phyloP scores from a whole-genome alignment of 2,113 vertebrate species.

The Bothrops jararaca region DNA sequence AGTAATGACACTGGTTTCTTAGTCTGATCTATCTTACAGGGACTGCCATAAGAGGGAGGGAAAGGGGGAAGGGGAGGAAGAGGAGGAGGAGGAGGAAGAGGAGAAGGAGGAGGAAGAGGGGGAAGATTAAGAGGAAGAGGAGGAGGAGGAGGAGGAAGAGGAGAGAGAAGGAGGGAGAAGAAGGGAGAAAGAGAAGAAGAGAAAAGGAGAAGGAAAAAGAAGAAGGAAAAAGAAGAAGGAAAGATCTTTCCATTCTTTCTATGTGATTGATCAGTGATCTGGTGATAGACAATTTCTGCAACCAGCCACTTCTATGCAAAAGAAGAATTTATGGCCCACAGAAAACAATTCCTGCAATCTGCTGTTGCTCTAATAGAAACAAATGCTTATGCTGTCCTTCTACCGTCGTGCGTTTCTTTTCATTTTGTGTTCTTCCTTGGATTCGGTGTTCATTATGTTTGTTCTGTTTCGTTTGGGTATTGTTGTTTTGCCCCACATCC shows the following conservation, averaged over 20 bases:
- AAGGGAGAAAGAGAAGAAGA: background rate
- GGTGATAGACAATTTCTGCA: background rate
- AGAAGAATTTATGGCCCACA: constrained; percentile 38
- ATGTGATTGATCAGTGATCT: background rate
- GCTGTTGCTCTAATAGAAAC: constrained; percentile 58
- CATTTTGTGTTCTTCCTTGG: background rate
- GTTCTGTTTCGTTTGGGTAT: constrained; percentile 38
- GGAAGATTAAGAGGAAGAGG: too few species aligned
- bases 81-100: rapidly evolving
- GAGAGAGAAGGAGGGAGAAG: background rate
- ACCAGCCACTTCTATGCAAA: background rate
- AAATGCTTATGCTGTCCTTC: constrained; percentile 59
- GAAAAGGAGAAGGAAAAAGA: background rate
- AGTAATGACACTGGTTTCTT: background rate
- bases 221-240: background rate
- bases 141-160: background rate
- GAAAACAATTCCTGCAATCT: constrained; percentile 55
- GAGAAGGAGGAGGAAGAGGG: rapidly evolving
- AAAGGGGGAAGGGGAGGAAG: too few species aligned
- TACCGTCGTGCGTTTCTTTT: background rate
- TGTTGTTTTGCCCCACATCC: constrained; percentile 45
- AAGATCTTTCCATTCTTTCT: background rate
- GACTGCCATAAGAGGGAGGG: background rate
- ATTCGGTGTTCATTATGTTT: background rate
- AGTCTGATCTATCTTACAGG: background rate